Base-by-base conservation (phyloP, 1,140 invertebrate species). In the Lepidotrigona ventralis region DNA sequence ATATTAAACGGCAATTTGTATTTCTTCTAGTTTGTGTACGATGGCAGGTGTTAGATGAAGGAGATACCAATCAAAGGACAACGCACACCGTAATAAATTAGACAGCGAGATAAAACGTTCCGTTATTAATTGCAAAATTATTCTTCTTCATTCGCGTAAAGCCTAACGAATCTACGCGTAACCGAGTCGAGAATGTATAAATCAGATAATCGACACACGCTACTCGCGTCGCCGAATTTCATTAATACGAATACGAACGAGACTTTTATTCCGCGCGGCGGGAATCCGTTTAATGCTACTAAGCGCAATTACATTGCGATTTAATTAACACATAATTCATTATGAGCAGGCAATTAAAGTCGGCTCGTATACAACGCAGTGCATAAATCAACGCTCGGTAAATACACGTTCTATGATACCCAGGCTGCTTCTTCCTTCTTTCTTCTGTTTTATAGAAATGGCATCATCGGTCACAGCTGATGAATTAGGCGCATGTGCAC, bases 281-380 rank as follows among this genome's bases (percentile, higher is more conserved):
- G 58, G 51, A 8, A 17, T 56, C 26, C 39, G 63, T 77, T 77
- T 33, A 60, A 1, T 23, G 2, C 23, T 33, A 51, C 53, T 69
- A 58, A n/a, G 23, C n/a, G 54, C 73, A 77, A 82, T 82, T 82
- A 77, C 21, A 29, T 12, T 17, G 73, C 53, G 26, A 69, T 77
- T 77, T 77, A 82, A 77, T 82, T 66, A 77, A 82, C 64, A 77
- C 64, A 70, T 77, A 77, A 82, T 69, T 82, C 73, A 82, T 76
- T 76, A 51, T 33, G 15, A 23, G 39, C 19, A 8, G 26, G 8
- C 53, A 77, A 82, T 82, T 77, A 82, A 46, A 51, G 23, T 19
- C 53, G 29, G 17, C 19, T 26, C 11, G 4, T 12, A 6, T 39
- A 58, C 12, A 9, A 15, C 53, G 19, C 8, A 26, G 29, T 70